Evolutionary conservation across 2,888 invertebrate genomes (phyloP).

Genomic region (Erebia palarica): DNA sequence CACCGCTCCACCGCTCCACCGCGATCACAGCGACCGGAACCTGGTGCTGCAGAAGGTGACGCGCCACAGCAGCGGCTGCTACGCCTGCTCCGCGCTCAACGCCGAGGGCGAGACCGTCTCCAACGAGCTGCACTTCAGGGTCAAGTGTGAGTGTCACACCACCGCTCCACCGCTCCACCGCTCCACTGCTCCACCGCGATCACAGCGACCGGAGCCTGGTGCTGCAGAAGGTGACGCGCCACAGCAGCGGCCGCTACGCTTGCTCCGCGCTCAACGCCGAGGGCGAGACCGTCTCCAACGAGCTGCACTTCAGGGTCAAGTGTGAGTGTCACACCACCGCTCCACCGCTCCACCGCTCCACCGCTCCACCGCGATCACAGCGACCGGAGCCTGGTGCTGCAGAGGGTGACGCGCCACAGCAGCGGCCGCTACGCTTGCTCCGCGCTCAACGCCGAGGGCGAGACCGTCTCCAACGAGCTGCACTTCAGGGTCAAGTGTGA

Average conservation of each 20-base stretch:
- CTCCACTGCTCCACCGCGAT: too few relatives aligned
- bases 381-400: too few relatives aligned
- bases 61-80: conserved; percentile 91
- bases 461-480: too few relatives aligned
- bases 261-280: conserved; percentile 94
- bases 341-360: too few relatives aligned
- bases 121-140: conserved; percentile 91
- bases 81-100: conserved; percentile 94
- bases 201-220: conserved; percentile 96
- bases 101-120: conserved; percentile 94
- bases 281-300: conserved; percentile 94
- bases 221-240: conserved; percentile 93
- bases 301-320: conserved; percentile 92
- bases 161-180: too few relatives aligned
- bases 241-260: conserved; percentile 93
- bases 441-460: too few relatives aligned
- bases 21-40: conserved; percentile 96
- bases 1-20: too few relatives aligned
- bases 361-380: too few relatives aligned
- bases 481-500: too few relatives aligned
- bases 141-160: conserved; percentile 97
- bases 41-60: conserved; percentile 95
- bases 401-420: too few relatives aligned
- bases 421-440: too few relatives aligned
- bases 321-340: too few relatives aligned